These are phyloP conservation scores for Leucoptera coffeella DNA, from an alignment of 2,888 invertebrate species.

Conservation along the genomic window DNA sequence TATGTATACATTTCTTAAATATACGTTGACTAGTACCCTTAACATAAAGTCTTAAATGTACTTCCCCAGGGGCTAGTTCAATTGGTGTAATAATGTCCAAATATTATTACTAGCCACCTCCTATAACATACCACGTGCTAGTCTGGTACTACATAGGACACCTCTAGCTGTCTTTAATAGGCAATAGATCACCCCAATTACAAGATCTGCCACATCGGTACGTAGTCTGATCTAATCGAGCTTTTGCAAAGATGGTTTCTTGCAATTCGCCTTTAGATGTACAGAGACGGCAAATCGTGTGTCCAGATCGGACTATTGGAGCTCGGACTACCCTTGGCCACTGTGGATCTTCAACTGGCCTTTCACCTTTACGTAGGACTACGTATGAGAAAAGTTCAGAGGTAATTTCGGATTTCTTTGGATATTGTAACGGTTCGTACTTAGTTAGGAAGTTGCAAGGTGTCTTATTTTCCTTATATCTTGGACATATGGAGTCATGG, in stretches of 20 bases:
- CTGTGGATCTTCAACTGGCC: conserved; percentile 37
- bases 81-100: too few species aligned
- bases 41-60: too few species aligned
- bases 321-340: conserved; percentile 81
- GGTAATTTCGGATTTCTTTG: conserved; percentile 22
- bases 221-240: conserved; percentile 69
- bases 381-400: conserved; percentile 71
- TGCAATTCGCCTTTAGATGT: conserved; percentile 65
- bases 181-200: conserved; percentile 77
- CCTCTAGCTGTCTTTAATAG: conserved; percentile 58
- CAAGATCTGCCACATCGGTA: conserved; percentile 69
- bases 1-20: too few species aligned
- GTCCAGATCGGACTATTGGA: conserved; percentile 62
- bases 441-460: conserved; percentile 74
- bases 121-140: too few species aligned
- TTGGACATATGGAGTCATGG: conserved; percentile 74
- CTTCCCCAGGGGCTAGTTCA: too few species aligned
- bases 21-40: too few species aligned
- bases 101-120: too few species aligned
- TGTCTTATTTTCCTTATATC: conserved; percentile 54
- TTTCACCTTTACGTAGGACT: conserved; percentile 69
- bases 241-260: conserved; percentile 70
- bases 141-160: too few species aligned
- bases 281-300: conserved; percentile 74
- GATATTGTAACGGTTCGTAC: conserved; percentile 54